Evolutionary conservation across 53 echinoderm and acorn worm genomes (phyloP).

Genomic region (Temnopleurus reevesii): DNA sequence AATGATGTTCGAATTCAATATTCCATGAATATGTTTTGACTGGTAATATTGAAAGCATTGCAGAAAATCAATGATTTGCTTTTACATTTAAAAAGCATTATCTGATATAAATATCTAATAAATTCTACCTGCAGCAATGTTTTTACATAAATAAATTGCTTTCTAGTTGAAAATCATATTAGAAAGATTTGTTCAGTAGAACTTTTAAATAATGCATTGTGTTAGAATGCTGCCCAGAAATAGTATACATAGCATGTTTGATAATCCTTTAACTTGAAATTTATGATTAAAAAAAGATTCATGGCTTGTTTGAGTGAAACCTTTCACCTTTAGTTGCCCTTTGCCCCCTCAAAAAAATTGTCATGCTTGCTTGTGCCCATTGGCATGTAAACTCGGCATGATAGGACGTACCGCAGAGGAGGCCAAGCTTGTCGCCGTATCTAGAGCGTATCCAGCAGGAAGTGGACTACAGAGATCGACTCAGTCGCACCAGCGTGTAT

Average conservation of each 20-base stretch:
- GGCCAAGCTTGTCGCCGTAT: conserved; percentile 83
- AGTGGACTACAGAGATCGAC: conserved; percentile 75
- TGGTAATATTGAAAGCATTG: no score
- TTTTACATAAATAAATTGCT: no score
- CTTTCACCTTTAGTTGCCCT: conserved; percentile 1
- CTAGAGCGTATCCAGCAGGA: conserved; percentile 82
- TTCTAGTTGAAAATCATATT: no score
- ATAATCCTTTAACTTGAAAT: neutral
- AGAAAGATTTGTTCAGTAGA: no score
- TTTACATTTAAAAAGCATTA: no score
- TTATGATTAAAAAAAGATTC: neutral
- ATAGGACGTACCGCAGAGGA: neutral
- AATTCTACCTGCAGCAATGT: no score
- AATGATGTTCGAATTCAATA: no score
- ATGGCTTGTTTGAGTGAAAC: conserved; percentile 19
- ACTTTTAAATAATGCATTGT: neutral
- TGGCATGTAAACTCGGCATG: conserved; percentile 30
- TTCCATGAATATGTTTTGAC: no score
- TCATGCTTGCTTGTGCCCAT: conserved; percentile 14
- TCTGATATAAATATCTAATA: no score
- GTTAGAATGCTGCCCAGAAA: conserved; percentile 9
- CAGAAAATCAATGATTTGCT: no score
- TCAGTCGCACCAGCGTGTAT: conserved; percentile 35
- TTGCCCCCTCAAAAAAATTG: conserved; percentile 4
- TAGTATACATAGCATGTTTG: conserved; percentile 19